Evolutionary conservation across 1,140 invertebrate genomes (phyloP), one percentile per base, ranked within the genome.

Genomic region (Bactericera cockerelli): DNA sequence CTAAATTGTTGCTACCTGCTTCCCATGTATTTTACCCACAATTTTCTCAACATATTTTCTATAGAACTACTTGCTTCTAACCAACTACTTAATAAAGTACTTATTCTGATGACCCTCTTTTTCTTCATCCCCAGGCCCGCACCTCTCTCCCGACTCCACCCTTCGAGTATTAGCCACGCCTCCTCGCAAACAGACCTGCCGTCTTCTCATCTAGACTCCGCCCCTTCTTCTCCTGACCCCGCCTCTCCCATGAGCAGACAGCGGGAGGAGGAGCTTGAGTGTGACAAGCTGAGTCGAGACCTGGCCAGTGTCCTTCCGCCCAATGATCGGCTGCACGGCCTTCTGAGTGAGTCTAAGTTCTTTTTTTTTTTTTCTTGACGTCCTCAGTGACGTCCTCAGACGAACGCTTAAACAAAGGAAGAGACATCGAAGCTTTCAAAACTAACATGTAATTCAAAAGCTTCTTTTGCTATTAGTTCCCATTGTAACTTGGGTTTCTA

Each of bases 181-280:
- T 60, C 66, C 8, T 67, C 66, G 6, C 67, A 68, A 55, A 63
- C 63, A 2, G 64, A 63, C 3, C 24, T 39, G 2, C 21, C 22
- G 21, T 56, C 49, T 24, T 10, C 49, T 28, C 2, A n/a, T 14
- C 21, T 19, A 19, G 26, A n/a, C 8, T 2, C 59, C 19, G 62
- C 64, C 8, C 64, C 65, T 16, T 28, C 65, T 24, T 57, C 63
- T 42, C 28, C 59, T 2, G 49, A 16, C n/a, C 58, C 65, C 13
- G 28, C 64, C 11, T 55, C 62, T 0, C 57, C 60, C 24, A 59
- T 57, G 10, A 54, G 59, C 3, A 26, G 55, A 25, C 57, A 62
- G 16, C 60, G 61, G 24, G 63, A 81, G 55, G 87, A 89, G 67
- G 87, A 89, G 70, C 77, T 88, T 59, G 87, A 89, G 63, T 89